Percentiles rank a stretch among this genome's conserved stretches.
phyloP scores from a whole-genome alignment of 2,888 invertebrate genomes.

The Cheilosia urbana region DNA sequence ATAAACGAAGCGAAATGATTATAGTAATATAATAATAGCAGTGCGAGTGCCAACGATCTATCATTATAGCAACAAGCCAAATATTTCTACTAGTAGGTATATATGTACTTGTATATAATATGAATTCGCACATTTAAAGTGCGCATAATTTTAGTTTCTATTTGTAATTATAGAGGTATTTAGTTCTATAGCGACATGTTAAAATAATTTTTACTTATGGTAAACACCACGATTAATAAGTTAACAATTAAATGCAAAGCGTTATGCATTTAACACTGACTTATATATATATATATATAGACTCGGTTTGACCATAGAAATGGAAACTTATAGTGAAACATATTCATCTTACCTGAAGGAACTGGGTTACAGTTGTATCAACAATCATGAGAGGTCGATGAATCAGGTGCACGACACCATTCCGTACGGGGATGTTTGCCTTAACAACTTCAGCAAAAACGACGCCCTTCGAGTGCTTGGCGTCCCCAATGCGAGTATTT shows the following conservation, averaged over 20 bases:
- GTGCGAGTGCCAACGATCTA: slow-evolving; percentile 69
- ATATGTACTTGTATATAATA: background rate
- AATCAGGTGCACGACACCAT: slow-evolving; percentile 96
- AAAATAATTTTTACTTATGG: background rate
- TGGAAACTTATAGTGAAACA: slow-evolving; percentile 7
- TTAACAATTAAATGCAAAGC: slow-evolving; percentile 38
- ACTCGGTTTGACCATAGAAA: slow-evolving; percentile 12
- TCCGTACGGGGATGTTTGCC: slow-evolving; percentile 95
- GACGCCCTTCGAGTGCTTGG: slow-evolving; percentile 91
- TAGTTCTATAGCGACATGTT: slow-evolving; percentile 12
- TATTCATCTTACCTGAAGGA: slow-evolving; percentile 89
- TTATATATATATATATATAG: slow-evolving; percentile 20
- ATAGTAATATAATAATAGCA: slow-evolving; percentile 55
- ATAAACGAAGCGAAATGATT: slow-evolving; percentile 69
- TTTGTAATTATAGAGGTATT: slow-evolving; percentile 6
- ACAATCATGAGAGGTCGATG: slow-evolving; percentile 96
- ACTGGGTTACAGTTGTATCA: slow-evolving; percentile 93
- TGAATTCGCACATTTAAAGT: slow-evolving; percentile 40
- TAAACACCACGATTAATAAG: slow-evolving; percentile 5
- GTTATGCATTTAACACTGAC: slow-evolving; percentile 54
- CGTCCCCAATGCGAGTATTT: slow-evolving; percentile 91
- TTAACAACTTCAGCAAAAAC: slow-evolving; percentile 94
- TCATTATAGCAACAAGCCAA: slow-evolving; percentile 56
- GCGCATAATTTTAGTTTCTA: slow-evolving; percentile 27
- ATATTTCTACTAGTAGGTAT: slow-evolving; percentile 24